These are phyloP conservation scores for Bubo bubo DNA, from an alignment of 2,113 vertebrate species.

Conservation along the genomic window DNA sequence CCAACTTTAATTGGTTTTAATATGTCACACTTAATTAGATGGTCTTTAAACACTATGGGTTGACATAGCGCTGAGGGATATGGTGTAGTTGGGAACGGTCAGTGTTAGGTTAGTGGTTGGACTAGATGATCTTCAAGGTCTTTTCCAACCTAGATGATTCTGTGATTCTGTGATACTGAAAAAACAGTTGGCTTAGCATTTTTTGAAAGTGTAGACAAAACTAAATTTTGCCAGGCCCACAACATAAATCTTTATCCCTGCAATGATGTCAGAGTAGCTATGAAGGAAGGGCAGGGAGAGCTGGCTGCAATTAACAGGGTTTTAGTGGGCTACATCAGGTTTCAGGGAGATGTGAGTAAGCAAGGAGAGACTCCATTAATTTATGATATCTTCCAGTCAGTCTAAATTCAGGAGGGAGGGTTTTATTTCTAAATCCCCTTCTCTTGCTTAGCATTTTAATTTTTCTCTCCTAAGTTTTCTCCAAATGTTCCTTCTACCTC, in stretches of 20 bases:
- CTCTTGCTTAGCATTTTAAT: background rate
- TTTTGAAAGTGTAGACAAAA: background rate
- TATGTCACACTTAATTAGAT: background rate
- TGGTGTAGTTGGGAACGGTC: too few relatives aligned
- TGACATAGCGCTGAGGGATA: too few relatives aligned
- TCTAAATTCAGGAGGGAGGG: background rate
- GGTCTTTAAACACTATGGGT: background rate
- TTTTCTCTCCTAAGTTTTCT: background rate
- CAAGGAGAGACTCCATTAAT: background rate
- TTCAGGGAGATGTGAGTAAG: background rate
- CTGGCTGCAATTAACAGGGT: background rate
- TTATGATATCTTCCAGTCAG: background rate
- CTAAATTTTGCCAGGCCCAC: background rate
- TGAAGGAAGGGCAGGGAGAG: background rate
- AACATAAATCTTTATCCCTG: background rate
- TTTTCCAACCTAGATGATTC: too few relatives aligned
- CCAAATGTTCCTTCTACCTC: background rate
- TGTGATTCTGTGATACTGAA: background rate
- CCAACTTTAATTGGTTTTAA: background rate
- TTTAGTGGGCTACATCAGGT: background rate
- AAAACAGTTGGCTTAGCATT: background rate
- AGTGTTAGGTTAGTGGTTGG: too few relatives aligned
- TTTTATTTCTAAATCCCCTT: background rate
- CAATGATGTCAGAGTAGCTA: background rate
- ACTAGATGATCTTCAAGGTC: too few relatives aligned